Base-by-base conservation (phyloP, 2,888 invertebrate species). In the Eudemis profundana region DNA sequence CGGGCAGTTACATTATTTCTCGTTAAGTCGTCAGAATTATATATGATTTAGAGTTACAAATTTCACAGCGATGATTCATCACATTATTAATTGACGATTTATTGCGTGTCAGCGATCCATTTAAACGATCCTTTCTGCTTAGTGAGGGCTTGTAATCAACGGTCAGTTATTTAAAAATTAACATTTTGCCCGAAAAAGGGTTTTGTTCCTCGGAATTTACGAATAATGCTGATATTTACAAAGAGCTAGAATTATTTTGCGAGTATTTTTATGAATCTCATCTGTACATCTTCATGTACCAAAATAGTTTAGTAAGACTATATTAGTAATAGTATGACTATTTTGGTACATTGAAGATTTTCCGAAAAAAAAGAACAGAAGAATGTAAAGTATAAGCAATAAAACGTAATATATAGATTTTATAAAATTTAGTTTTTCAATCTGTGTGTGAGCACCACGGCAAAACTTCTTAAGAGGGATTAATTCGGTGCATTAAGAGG, bases 41-140 rank as follows among this genome's bases (percentile, higher is more conserved):
- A 10, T 42, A 29, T 63, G 23, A 56, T 7, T 38, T 29, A 54
- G 29, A 29, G 21, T 19, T 33, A 44, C 42, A 50, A 57, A 63
- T 57, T 51, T 14, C 23, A 40, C 36, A 64, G 57, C 29, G 27
- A 64, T 64, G 64, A 64, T 57, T 17, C 57, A 64, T 64, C 42
- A 44, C 36, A 51, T 57, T 57, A 50, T 50, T 64, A 64, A 64
- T 64, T 64, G 57, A 57, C 63, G 57, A 50, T 64, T 57, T 49
- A 64, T 40, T 15, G 23, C 50, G 42, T 36, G 50, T 19, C 42
- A 33, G 57, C 36, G 49, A 64, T 64, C 36, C 33, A 40, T 44
- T 42, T 17, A 44, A 64, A 64, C 57, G 57, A 57, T 59, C 29
- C 50, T 23, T 64, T 57, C 36, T 57, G 64, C 27, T 64, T 64